phyloP scores from a whole-genome alignment of 2,888 invertebrate species.

The Argynnis bischoffii region DNA sequence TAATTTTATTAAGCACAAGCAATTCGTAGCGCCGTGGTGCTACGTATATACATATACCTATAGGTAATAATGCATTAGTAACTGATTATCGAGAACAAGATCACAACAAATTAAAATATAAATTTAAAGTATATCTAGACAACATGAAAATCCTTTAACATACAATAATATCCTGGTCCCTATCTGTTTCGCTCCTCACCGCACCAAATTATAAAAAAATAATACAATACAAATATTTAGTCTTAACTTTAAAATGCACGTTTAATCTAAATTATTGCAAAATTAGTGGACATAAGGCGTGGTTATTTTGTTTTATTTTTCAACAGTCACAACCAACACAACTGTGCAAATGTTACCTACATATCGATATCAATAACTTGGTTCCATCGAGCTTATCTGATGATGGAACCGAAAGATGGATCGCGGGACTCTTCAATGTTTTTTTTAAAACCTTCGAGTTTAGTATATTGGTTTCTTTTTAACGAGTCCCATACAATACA shows the following conservation, averaged over 20 bases:
- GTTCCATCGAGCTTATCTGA: too few species aligned
- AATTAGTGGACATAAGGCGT: neutral
- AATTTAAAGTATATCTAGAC: conserved; percentile 44
- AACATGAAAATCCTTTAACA: conserved; percentile 50
- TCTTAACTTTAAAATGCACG: conserved; percentile 13
- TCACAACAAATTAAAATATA: conserved; percentile 66
- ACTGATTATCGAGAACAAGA: conserved; percentile 59
- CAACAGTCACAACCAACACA: too few species aligned
- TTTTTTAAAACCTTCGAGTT: too few species aligned
- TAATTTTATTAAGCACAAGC: conserved; percentile 77
- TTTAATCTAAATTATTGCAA: conserved; percentile 6
- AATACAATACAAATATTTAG: conserved; percentile 41
- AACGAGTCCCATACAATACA: too few species aligned
- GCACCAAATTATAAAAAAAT: conserved; percentile 52
- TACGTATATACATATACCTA: conserved; percentile 53
- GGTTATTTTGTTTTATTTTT: neutral
- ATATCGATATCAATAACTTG: too few species aligned
- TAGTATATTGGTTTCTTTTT: too few species aligned
- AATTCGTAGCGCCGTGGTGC: conserved; percentile 50
- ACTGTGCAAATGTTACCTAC: too few species aligned
- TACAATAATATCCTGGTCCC: conserved; percentile 65
- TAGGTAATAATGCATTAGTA: conserved; percentile 63
- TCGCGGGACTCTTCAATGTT: too few species aligned
- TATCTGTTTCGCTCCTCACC: conserved; percentile 49
- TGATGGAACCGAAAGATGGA: too few species aligned